Evolutionary conservation across 2,113 vertebrate species (phyloP).

Genomic region (Cyanistes caeruleus): DNA sequence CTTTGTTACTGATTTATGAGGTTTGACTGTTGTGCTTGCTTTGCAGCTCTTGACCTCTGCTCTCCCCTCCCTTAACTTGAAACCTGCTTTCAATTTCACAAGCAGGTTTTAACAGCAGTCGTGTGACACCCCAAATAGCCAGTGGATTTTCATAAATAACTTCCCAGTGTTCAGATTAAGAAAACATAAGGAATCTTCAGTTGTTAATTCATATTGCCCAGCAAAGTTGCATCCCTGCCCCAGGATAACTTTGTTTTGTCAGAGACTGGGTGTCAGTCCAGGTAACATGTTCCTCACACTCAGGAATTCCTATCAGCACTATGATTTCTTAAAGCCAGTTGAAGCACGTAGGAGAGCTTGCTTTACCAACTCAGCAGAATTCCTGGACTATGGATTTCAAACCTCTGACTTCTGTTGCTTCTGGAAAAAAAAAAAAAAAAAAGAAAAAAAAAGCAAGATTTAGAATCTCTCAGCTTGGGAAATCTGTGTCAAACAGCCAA

Average conservation of each 20-base stretch:
- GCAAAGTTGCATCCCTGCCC: neutral
- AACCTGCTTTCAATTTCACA: neutral
- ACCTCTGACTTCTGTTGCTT: neutral
- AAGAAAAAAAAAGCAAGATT: neutral
- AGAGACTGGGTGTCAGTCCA: neutral
- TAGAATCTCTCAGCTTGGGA: neutral
- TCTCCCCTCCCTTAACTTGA: neutral
- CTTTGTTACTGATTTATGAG: neutral
- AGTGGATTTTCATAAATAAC: neutral
- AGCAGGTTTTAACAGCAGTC: neutral
- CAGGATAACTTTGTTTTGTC: neutral
- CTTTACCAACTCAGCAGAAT: neutral
- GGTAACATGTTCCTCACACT: rapidly evolving
- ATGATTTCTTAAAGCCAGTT: neutral
- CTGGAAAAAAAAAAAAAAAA: neutral
- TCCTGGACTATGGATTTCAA: neutral
- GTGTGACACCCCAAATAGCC: neutral
- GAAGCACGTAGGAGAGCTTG: rapidly evolving
- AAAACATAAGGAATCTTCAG: neutral
- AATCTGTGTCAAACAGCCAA: neutral
- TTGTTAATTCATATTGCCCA: neutral
- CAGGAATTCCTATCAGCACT: neutral
- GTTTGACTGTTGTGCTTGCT: neutral
- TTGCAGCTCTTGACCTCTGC: neutral
- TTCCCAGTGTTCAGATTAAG: neutral